A percentile compares a stretch with the other conserved stretches of the same genome.
Evolutionary conservation across 2,797 vertebrate species (phyloP).

Genomic region (Neosalanx taihuensis): DNA sequence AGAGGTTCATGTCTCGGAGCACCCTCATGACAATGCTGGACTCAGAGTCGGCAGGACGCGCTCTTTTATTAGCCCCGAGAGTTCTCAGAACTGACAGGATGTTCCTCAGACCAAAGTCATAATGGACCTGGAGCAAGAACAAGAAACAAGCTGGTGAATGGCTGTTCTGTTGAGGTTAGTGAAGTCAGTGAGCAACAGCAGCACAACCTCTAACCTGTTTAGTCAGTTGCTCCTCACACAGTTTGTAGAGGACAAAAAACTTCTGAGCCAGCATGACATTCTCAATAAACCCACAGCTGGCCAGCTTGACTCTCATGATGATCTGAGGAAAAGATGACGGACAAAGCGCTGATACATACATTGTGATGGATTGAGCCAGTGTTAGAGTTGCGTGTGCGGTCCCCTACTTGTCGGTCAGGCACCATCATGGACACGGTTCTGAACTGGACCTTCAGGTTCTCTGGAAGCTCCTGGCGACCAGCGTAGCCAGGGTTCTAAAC

Average conservation of each 20-base stretch:
- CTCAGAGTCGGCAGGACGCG: conserved; percentile 81
- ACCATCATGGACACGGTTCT: conserved; percentile 94
- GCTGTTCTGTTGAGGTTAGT: neutral
- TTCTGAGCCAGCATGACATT: conserved; percentile 85
- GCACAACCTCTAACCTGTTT: conserved; percentile 79
- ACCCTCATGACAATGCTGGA: conserved; percentile 87
- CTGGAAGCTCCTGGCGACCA: conserved; percentile 87
- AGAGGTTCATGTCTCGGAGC: conserved; percentile 90
- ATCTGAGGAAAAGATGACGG: conserved; percentile 68
- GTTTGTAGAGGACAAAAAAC: conserved; percentile 86
- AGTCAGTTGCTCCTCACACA: conserved; percentile 91
- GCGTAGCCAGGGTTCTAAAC: conserved; percentile 78
- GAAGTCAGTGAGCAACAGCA: neutral
- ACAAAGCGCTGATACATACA: neutral
- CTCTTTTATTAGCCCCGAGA: conserved; percentile 82
- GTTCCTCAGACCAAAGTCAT: conserved; percentile 91
- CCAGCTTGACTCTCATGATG: conserved; percentile 91
- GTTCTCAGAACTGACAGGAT: conserved; percentile 90
- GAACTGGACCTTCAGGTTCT: conserved; percentile 92
- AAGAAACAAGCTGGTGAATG: neutral
- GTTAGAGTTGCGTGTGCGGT: neutral
- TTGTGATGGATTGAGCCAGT: neutral
- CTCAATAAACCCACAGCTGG: conserved; percentile 87
- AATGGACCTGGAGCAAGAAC: conserved; percentile 78
- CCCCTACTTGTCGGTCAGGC: conserved; percentile 67